Percentiles rank a stretch among this genome's conserved stretches.
Conservation (phyloP, 2,113 vertebrate genomes). For the Myotis yumanensis region DNA sequence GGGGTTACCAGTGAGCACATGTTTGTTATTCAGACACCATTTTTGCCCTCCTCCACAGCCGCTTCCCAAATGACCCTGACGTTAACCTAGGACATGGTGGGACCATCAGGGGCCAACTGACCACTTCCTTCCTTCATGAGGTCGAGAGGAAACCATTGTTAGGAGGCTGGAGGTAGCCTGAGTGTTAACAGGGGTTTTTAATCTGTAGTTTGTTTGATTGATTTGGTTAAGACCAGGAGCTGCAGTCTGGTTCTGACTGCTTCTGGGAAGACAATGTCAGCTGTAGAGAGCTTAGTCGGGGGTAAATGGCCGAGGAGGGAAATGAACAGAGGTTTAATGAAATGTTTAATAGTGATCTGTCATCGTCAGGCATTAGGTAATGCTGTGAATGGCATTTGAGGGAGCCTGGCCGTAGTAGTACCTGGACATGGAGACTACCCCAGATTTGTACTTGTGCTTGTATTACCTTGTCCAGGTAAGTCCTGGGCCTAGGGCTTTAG, state of each 20-base stretch:
- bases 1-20: background rate
- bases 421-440: background rate
- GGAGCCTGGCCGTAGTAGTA: background rate
- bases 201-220: accelerated
- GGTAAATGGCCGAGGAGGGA: background rate
- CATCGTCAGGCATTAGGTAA: background rate
- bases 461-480: background rate
- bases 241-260: too few species aligned
- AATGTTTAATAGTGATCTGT: background rate
- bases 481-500: background rate
- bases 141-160: background rate
- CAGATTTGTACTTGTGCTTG: background rate
- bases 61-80: too few species aligned
- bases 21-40: background rate
- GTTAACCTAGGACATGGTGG: background rate
- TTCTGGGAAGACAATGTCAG: too few species aligned
- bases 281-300: background rate
- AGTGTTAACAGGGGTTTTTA: too few species aligned
- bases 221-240: background rate
- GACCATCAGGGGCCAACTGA: too few species aligned
- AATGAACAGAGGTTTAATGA: accelerated
- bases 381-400: background rate
- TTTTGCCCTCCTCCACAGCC: background rate
- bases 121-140: background rate
- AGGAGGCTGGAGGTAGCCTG: background rate